Conservation (phyloP, 2,113 vertebrate genomes). For the Myotis davidii region DNA sequence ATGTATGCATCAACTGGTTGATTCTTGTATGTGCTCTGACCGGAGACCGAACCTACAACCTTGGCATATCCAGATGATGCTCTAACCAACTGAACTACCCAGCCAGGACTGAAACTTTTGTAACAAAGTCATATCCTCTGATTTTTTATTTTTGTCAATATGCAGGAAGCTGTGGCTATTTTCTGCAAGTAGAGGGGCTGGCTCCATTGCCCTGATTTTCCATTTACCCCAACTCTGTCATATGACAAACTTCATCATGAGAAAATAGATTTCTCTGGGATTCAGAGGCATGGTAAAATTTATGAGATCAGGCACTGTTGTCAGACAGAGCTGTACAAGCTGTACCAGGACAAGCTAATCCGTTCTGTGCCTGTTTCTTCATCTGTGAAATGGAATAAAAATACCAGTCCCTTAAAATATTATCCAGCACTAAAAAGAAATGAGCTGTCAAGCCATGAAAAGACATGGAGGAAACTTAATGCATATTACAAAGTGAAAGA, state of each 20-base stretch:
- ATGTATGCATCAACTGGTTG: background rate
- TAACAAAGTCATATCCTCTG: constrained; percentile 10
- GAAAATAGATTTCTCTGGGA: background rate
- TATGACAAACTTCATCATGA: background rate
- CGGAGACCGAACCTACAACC: background rate
- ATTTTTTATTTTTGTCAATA: background rate
- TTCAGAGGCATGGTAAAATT: background rate
- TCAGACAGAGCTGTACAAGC: background rate
- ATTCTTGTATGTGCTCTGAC: background rate
- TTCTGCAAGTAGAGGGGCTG: background rate
- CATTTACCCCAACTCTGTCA: background rate
- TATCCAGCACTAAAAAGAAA: constrained; percentile 21
- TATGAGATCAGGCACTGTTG: background rate
- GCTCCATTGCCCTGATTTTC: background rate
- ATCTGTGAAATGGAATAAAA: background rate
- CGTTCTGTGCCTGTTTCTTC: constrained; percentile 8
- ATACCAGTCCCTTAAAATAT: background rate
- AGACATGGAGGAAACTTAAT: background rate
- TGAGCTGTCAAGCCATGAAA: background rate
- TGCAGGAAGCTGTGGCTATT: background rate
- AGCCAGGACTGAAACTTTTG: background rate
- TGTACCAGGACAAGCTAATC: background rate
- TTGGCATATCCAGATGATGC: background rate
- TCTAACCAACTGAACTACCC: background rate
- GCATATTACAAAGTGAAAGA: constrained; percentile 14